Percentiles rank a stretch among this genome's conserved stretches.
Evolutionary conservation across 2,888 invertebrate species (phyloP).

Genomic region (Campoplex nolae): DNA sequence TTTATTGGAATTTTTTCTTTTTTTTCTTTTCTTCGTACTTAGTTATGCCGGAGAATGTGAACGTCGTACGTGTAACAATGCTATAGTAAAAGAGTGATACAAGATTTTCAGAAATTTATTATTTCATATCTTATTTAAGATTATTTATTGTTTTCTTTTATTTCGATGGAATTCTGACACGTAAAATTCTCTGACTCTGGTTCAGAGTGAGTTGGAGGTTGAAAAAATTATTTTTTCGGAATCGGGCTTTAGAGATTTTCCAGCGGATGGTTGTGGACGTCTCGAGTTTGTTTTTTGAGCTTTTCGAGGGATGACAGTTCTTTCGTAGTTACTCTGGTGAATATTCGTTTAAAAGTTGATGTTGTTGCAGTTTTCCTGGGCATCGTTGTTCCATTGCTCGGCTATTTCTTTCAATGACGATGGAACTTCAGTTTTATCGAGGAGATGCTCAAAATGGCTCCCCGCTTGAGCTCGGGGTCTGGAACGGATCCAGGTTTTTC

Average conservation of each 20-base stretch:
- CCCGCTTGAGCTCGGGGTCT: background rate
- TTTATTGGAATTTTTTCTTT: background rate
- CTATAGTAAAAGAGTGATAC: constrained; percentile 57
- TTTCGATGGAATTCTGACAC: background rate
- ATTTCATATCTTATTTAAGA: background rate
- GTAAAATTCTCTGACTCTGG: background rate
- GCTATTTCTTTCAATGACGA: background rate
- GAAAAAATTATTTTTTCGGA: too few species aligned
- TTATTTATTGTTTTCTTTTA: background rate
- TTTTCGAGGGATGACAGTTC: background rate
- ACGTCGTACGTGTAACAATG: constrained; percentile 48
- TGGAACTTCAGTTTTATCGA: background rate
- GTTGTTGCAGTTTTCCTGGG: too few species aligned
- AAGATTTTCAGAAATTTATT: constrained; percentile 21
- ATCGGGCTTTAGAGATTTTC: background rate
- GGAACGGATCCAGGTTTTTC: background rate
- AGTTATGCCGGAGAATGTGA: constrained; percentile 48
- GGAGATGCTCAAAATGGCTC: background rate
- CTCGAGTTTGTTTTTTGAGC: background rate
- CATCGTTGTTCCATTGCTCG: background rate
- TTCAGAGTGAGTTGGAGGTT: background rate
- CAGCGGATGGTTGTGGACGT: background rate
- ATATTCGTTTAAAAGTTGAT: background rate
- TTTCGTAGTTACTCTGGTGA: background rate
- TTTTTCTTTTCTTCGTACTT: constrained; percentile 23